phyloP scores from a whole-genome alignment of 2,797 vertebrate species.

The Crax fasciolata region DNA sequence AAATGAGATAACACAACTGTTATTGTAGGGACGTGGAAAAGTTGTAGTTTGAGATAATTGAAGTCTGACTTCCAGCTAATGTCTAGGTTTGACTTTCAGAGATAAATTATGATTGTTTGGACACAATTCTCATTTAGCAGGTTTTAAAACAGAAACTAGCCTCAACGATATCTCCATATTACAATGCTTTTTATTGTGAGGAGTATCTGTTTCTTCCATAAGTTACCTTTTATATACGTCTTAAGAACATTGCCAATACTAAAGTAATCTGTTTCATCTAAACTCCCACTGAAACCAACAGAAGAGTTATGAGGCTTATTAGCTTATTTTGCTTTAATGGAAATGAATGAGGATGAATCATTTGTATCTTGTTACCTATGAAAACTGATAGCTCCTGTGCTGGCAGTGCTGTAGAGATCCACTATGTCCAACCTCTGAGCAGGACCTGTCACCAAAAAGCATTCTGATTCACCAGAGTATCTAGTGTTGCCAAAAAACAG shows the following conservation, averaged over 20 bases:
- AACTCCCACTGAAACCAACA: not conserved
- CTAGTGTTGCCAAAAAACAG: not conserved
- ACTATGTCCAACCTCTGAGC: not conserved
- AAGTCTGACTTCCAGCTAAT: not conserved
- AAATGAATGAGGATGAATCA: not conserved
- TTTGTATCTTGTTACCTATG: not conserved
- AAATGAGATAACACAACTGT: constrained; percentile 12
- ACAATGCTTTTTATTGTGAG: not conserved
- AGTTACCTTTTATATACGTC: not conserved
- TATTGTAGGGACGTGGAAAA: not conserved
- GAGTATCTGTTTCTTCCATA: not conserved
- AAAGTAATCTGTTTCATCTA: not conserved
- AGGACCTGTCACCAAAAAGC: not conserved
- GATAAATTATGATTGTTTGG: not conserved
- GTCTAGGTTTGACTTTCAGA: not conserved
- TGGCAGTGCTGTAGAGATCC: not conserved
- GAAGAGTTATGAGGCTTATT: not conserved
- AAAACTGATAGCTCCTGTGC: not conserved
- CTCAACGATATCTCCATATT: not conserved
- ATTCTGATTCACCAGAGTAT: no score
- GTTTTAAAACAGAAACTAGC: not conserved
- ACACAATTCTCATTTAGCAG: not conserved
- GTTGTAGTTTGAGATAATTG: not conserved
- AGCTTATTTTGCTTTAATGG: not conserved
- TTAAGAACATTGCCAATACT: not conserved